phyloP scores from a whole-genome alignment of 2,888 invertebrate species.

The Alsophila aescularia region DNA sequence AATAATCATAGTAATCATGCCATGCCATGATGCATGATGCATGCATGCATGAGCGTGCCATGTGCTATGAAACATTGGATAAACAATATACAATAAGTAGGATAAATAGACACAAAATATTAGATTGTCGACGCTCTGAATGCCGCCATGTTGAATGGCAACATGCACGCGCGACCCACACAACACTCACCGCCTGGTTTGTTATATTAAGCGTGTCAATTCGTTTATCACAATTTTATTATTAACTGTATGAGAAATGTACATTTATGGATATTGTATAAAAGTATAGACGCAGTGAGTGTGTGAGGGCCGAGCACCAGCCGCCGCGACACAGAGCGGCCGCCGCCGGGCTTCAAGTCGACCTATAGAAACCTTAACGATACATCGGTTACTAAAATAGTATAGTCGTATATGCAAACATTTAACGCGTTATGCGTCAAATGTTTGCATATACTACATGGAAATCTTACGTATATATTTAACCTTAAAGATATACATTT shows the following conservation, averaged over 20 bases:
- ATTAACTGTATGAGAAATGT: background rate
- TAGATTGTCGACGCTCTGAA: constrained; percentile 51
- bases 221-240: background rate
- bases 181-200: background rate
- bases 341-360: background rate
- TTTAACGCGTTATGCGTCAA: constrained; percentile 58
- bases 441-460: no score
- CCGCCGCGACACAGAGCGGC: no score
- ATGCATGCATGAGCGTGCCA: background rate
- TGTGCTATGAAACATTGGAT: background rate
- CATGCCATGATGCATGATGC: no score
- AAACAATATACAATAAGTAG: constrained; percentile 28
- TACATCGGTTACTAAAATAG: constrained; percentile 66
- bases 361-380: constrained; percentile 56
- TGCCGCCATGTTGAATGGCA: background rate
- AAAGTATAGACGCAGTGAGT: no score
- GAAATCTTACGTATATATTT: constrained; percentile 67
- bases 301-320: no score
- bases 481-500: constrained; percentile 56
- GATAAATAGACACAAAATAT: constrained; percentile 46
- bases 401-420: constrained; percentile 41
- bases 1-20: no score
- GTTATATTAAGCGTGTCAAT: background rate
- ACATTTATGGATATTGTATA: background rate
- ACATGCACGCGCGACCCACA: background rate